These are phyloP conservation scores for Electrona antarctica DNA, from an alignment of 2,113 vertebrate species.

Conservation along the genomic window DNA sequence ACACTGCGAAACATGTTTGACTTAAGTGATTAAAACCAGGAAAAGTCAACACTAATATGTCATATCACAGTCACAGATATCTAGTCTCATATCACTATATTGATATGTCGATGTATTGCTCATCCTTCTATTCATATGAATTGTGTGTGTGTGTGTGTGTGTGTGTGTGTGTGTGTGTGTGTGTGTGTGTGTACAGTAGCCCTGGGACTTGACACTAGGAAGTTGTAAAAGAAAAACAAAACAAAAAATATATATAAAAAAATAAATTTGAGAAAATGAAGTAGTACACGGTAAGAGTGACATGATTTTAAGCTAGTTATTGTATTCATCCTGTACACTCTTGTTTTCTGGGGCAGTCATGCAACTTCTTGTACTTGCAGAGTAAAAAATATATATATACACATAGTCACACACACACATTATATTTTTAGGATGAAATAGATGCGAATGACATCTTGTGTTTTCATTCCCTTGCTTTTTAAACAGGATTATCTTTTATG, in stretches of 20 bases:
- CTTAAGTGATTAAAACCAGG: too few species aligned
- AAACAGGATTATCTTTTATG: slow-evolving; percentile 59
- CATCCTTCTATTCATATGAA: too few species aligned
- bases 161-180: too few species aligned
- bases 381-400: slow-evolving; percentile 26
- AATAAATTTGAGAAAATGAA: too few species aligned
- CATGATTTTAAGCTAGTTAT: slow-evolving; percentile 27
- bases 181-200: too few species aligned
- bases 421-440: slow-evolving; percentile 24
- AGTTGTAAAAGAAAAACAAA: too few species aligned
- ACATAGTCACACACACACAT: neutral
- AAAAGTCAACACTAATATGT: too few species aligned
- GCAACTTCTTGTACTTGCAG: slow-evolving; percentile 26
- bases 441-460: slow-evolving; percentile 16
- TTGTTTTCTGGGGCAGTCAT: slow-evolving; percentile 68
- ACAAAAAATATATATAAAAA: neutral
- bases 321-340: slow-evolving; percentile 18
- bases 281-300: slow-evolving; percentile 1
- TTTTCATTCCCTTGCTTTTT: slow-evolving; percentile 32
- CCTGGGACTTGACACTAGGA: too few species aligned
- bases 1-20: too few species aligned
- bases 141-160: too few species aligned
- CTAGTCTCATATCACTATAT: neutral
- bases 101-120: neutral
- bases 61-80: too few species aligned